Evolutionary conservation across 1,140 invertebrate species (phyloP).

Genomic region (Teleogryllus occipitalis): DNA sequence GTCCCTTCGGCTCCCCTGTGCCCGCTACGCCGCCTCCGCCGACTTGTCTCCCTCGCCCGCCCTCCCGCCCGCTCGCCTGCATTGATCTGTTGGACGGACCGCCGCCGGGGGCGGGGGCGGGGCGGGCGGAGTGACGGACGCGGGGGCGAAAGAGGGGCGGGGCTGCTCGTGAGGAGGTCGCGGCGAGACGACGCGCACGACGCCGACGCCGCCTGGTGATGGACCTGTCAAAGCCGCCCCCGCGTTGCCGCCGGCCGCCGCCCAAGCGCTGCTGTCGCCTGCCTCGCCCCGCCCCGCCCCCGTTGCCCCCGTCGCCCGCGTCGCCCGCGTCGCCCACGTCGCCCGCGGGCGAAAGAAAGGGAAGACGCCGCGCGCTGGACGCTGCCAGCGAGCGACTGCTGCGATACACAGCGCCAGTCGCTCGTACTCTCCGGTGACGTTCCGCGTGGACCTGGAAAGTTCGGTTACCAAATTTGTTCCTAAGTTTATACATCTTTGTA

Average conservation of each 20-base stretch:
- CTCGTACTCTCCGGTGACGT: too few species aligned
- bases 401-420: too few species aligned
- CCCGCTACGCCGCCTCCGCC: not conserved
- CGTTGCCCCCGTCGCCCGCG: not conserved
- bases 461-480: too few species aligned
- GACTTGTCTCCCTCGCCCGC: slow-evolving; percentile 10
- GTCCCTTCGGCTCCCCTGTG: not conserved
- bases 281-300: too few species aligned
- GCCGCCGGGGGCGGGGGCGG: too few species aligned
- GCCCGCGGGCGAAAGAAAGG: too few species aligned
- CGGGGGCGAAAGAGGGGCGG: too few species aligned
- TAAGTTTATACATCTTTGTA: too few species aligned
- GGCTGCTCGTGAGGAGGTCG: not conserved
- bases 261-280: not conserved
- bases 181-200: not conserved
- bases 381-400: too few species aligned
- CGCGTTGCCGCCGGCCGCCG: not conserved
- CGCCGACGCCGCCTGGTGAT: not conserved
- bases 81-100: slow-evolving; percentile 22
- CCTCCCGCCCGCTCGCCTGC: slow-evolving; percentile 11
- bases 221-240: slow-evolving; percentile 11
- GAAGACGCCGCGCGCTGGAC: too few species aligned
- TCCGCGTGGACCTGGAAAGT: too few species aligned
- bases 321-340: not conserved
- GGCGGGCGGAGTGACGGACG: not conserved